Percentiles rank a stretch among this genome's conserved stretches.
These are phyloP conservation scores for Coleophora deauratella DNA, from an alignment of 2,888 invertebrate genomes.

Conservation along the genomic window DNA sequence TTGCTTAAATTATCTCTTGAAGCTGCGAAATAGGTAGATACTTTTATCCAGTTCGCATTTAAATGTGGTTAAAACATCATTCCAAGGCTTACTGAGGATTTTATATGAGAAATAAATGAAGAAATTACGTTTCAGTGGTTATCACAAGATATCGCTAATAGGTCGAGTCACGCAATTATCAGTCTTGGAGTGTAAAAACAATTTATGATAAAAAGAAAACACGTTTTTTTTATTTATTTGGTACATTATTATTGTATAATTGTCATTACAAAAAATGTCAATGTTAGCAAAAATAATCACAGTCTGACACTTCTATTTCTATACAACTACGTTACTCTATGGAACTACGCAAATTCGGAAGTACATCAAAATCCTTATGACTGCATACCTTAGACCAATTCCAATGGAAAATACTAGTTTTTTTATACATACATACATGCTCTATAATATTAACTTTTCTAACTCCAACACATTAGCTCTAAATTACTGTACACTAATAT, in stretches of 20 bases:
- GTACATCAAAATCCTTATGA: slow-evolving; percentile 3
- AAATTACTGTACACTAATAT: slow-evolving; percentile 30
- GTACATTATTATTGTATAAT: slow-evolving; percentile 69
- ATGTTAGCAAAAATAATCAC: slow-evolving; percentile 74
- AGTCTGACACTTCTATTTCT: slow-evolving; percentile 62
- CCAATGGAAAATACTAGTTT: slow-evolving; percentile 16
- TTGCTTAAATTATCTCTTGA: no score
- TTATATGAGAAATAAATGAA: no score
- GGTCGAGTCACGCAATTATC: no score
- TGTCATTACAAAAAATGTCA: slow-evolving; percentile 72
- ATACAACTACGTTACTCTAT: slow-evolving; percentile 23
- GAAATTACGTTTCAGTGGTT: no score
- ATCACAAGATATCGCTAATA: no score
- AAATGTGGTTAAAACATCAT: no score
- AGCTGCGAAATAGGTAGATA: no score
- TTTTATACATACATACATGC: slow-evolving; percentile 22
- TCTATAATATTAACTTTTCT: slow-evolving; percentile 16
- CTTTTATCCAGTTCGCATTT: no score
- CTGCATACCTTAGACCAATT: neutral
- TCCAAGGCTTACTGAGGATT: no score
- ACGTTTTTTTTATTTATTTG: slow-evolving; percentile 44
- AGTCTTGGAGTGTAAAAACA: no score
- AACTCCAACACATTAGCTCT: slow-evolving; percentile 20
- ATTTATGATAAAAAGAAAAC: slow-evolving; percentile 15
- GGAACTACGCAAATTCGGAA: slow-evolving; percentile 14